A percentile compares a stretch with the other conserved stretches of the same genome.
These are phyloP conservation scores for Aproaerema taeniolella DNA, from an alignment of 2,888 invertebrate genomes.

Conservation along the genomic window DNA sequence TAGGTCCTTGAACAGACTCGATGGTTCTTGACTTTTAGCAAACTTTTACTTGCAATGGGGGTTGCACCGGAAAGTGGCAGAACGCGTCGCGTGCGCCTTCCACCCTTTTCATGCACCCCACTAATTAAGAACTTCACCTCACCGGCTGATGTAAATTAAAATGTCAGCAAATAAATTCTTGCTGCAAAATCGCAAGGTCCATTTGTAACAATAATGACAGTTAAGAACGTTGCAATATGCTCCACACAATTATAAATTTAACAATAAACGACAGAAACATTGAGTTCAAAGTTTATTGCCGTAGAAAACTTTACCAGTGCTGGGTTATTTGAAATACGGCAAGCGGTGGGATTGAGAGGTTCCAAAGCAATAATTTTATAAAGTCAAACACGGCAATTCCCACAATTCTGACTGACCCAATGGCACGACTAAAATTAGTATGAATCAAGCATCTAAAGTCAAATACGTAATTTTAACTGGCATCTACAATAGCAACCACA, in stretches of 20 bases:
- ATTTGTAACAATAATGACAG: conserved; percentile 32
- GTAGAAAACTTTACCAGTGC: too few relatives aligned
- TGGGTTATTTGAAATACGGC: too few relatives aligned
- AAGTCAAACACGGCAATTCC: too few relatives aligned
- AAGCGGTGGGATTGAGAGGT: too few relatives aligned
- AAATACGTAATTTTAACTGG: conserved; percentile 14
- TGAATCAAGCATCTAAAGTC: conserved; percentile 6
- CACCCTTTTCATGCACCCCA: conserved; percentile 25
- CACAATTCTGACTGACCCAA: too few relatives aligned
- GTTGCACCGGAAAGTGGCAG: conserved; percentile 28
- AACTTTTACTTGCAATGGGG: too few relatives aligned
- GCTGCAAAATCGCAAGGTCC: conserved; percentile 33
- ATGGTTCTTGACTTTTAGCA: too few relatives aligned
- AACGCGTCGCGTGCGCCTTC: conserved; percentile 34
- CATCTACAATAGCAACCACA: conserved; percentile 10
- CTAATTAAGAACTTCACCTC: conserved; percentile 61
- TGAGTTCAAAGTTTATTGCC: too few relatives aligned
- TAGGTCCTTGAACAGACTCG: too few relatives aligned
- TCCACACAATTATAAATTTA: conserved; percentile 1
- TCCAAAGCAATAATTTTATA: too few relatives aligned
- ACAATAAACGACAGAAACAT: too few relatives aligned
- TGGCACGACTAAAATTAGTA: conserved; percentile 6
- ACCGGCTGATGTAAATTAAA: conserved; percentile 46
- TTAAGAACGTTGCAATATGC: conserved; percentile 13
- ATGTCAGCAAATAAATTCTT: conserved; percentile 39